Conservation (phyloP, 53 echinoderm and acorn worm genomes). For the Arbacia lixula region DNA sequence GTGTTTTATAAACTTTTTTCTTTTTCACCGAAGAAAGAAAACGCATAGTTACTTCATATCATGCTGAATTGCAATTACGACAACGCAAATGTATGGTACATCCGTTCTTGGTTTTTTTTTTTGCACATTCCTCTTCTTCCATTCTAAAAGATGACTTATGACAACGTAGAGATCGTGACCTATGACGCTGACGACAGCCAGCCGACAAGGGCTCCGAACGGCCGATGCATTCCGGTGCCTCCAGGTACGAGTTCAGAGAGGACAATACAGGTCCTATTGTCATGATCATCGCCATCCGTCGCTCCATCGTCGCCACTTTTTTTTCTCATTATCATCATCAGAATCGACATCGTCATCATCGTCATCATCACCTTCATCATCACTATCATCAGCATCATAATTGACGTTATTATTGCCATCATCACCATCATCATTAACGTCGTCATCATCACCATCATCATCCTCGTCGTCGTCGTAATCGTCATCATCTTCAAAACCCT, state of each 20-base stretch:
- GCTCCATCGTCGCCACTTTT: no score
- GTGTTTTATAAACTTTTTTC: no score
- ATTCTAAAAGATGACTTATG: constrained; percentile 23
- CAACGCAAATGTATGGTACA: no score
- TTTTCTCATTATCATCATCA: background rate
- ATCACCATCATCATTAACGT: background rate
- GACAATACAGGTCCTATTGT: background rate
- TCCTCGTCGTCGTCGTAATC: background rate
- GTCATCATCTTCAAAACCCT: background rate
- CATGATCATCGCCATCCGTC: no score
- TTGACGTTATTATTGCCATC: background rate
- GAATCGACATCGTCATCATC: background rate
- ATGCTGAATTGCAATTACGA: no score
- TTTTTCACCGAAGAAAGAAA: no score
- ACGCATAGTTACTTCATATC: no score
- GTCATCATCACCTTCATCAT: no score
- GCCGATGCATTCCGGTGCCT: constrained; percentile 73
- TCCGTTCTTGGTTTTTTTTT: no score
- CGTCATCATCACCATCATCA: background rate
- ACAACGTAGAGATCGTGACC: constrained; percentile 66
- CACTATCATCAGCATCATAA: no score
- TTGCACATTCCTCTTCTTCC: background rate
- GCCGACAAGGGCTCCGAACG: constrained; percentile 69
- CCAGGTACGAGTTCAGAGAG: constrained; percentile 60
- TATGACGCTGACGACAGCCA: constrained; percentile 78